Percentiles rank a stretch among this genome's conserved stretches.
These are phyloP conservation scores for Paralichthys olivaceus DNA, from an alignment of 2,113 vertebrate genomes.

Conservation along the genomic window DNA sequence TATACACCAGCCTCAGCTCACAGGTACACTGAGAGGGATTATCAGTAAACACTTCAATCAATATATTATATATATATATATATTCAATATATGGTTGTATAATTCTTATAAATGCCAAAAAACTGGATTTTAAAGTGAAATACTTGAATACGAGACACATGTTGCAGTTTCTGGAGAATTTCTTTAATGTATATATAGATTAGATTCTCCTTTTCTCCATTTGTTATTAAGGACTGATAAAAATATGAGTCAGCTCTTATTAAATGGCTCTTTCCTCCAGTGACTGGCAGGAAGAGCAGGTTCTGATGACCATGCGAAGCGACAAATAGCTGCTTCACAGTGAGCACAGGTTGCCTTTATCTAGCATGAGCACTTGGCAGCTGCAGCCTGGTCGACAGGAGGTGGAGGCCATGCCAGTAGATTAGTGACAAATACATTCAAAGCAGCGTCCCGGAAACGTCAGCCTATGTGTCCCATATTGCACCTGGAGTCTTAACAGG, in stretches of 20 bases:
- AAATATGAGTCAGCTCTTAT: not conserved
- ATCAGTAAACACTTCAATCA: too few relatives aligned
- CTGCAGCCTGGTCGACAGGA: constrained; percentile 38
- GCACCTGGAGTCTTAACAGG: constrained; percentile 56
- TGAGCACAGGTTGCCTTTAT: constrained; percentile 23
- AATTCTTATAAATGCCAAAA: not conserved
- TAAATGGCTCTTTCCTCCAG: not conserved
- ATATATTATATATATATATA: too few relatives aligned
- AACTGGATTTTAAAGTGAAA: too few relatives aligned
- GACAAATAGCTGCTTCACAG: constrained; percentile 15
- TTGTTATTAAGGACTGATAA: not conserved
- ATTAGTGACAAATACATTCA: constrained; percentile 66
- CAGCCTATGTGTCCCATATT: constrained; percentile 48
- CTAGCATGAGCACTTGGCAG: constrained; percentile 39
- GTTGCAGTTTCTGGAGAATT: not conserved
- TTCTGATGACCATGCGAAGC: not conserved
- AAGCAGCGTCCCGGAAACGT: constrained; percentile 37
- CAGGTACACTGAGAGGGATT: too few relatives aligned
- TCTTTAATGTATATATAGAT: not conserved
- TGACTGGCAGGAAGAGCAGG: not conserved
- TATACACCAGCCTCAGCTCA: too few relatives aligned
- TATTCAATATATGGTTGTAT: not conserved
- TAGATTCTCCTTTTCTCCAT: not conserved
- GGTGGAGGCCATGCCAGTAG: constrained; percentile 56
- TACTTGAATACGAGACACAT: not conserved